Evolutionary conservation across 2,113 vertebrate species (phyloP).

Genomic region (Euleptes europaea): DNA sequence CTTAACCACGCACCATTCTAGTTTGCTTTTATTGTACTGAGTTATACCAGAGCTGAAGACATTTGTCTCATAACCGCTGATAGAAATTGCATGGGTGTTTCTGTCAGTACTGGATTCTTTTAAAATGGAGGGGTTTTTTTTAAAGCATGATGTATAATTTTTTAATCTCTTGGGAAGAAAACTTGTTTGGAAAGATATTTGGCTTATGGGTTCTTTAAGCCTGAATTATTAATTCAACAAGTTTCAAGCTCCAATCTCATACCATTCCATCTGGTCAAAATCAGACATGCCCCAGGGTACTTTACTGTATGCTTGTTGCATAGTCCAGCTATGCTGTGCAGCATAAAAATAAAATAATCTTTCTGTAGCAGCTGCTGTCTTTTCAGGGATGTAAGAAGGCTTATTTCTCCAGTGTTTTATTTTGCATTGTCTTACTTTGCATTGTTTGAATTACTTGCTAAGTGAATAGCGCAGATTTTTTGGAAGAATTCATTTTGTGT

Average conservation of each 20-base stretch:
- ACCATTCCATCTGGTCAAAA: conserved; percentile 9
- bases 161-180: conserved; percentile 3
- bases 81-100: background rate
- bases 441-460: background rate
- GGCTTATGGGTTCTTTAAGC: background rate
- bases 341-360: background rate
- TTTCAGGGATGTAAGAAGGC: background rate
- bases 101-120: background rate
- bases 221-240: conserved; percentile 15
- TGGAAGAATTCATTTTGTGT: background rate
- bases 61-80: background rate
- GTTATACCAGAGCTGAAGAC: background rate
- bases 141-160: background rate
- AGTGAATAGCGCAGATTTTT: background rate
- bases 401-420: background rate
- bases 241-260: background rate
- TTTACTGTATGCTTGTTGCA: background rate
- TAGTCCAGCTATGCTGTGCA: background rate
- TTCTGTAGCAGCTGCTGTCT: background rate
- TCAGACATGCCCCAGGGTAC: background rate
- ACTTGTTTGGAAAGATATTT: background rate
- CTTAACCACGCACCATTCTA: background rate
- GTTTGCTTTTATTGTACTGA: background rate
- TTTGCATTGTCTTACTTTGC: background rate
- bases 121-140: background rate